These are phyloP conservation scores for Steinernema feltiae DNA, from an alignment of 1,140 invertebrate genomes.

Conservation along the genomic window DNA sequence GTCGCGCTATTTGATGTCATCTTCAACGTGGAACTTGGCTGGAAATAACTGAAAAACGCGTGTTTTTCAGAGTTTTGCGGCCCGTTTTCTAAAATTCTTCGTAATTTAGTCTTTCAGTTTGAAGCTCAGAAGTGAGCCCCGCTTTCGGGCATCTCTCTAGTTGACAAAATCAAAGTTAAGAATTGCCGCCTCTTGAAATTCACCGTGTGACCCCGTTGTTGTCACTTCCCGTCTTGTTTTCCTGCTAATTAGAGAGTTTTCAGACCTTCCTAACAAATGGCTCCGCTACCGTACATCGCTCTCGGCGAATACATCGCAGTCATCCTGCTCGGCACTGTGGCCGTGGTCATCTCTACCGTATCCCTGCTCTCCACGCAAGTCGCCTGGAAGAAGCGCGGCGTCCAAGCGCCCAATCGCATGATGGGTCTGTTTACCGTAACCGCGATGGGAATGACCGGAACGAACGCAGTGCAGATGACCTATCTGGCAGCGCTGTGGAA, in stretches of 20 bases:
- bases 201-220: no score
- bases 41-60: no score
- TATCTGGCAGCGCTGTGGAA: neutral
- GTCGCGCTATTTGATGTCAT: no score
- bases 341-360: neutral
- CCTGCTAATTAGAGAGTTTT: neutral
- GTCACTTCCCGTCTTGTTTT: neutral
- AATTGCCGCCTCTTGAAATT: no score
- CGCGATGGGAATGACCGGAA: neutral
- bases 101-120: no score
- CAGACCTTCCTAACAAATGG: neutral
- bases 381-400: neutral
- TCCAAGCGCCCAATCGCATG: constrained; percentile 4
- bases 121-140: no score
- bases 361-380: neutral
- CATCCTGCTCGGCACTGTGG: neutral
- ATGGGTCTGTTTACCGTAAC: neutral
- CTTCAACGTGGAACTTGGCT: no score
- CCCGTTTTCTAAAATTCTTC: no score
- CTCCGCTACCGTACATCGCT: neutral
- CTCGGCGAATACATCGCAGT: constrained; percentile 1
- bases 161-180: no score
- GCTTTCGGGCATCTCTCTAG: no score
- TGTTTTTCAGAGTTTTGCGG: no score
- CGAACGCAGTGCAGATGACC: neutral